phyloP scores from a whole-genome alignment of 1,140 invertebrate genomes.

The Oppia nitens region DNA sequence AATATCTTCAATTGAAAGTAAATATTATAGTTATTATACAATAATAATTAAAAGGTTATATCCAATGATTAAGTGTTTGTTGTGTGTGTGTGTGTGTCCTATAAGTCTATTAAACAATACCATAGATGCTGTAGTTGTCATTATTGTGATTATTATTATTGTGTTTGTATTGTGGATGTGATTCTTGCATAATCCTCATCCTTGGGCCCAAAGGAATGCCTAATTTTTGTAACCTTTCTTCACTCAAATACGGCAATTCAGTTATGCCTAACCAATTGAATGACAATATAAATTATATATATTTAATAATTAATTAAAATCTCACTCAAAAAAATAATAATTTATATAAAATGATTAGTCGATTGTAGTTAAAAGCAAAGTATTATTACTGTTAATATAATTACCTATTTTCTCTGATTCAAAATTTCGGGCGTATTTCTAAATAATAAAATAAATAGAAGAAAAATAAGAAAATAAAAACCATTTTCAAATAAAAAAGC shows the following conservation, averaged over 20 bases:
- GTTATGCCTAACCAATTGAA: too few species aligned
- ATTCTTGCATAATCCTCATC: slow-evolving; percentile 72
- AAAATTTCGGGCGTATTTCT: slow-evolving; percentile 74
- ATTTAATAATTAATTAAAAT: too few species aligned
- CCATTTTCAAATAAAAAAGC: not conserved
- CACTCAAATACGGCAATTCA: slow-evolving; percentile 74
- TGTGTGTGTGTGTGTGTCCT: not conserved
- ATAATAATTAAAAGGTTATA: too few species aligned
- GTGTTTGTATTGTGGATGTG: slow-evolving; percentile 23
- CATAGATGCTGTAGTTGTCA: slow-evolving; percentile 10
- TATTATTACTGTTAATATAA: too few species aligned
- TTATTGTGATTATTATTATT: not conserved
- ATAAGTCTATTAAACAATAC: not conserved
- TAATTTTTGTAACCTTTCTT: slow-evolving; percentile 69
- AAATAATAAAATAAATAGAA: slow-evolving; percentile 26
- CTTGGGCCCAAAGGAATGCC: slow-evolving; percentile 74
- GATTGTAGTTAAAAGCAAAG: too few species aligned
- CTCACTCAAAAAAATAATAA: too few species aligned
- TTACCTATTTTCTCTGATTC: slow-evolving; percentile 73
- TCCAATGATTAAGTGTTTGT: too few species aligned
- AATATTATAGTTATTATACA: too few species aligned
- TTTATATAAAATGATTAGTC: too few species aligned
- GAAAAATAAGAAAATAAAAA: slow-evolving; percentile 7
- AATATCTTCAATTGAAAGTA: too few species aligned
- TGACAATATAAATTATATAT: too few species aligned